Evolutionary conservation across 1,140 invertebrate species (phyloP).

Genomic region (Camponotus vicinus): DNA sequence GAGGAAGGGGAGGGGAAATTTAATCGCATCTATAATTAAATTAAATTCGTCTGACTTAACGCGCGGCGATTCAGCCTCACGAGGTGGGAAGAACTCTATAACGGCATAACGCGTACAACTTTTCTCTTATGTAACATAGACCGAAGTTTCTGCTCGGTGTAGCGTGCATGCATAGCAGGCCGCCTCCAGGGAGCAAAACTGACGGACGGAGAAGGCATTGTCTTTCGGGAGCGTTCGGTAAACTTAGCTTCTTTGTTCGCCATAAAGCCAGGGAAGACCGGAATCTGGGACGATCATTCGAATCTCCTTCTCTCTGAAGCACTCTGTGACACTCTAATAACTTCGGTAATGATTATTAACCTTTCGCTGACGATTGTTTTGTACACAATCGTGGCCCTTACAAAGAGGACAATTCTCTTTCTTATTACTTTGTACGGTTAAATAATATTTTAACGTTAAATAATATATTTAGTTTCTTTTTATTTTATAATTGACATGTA

Average conservation of each 20-base stretch:
- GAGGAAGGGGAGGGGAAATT: not conserved
- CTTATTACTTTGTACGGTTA: not conserved
- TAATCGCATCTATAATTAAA: constrained; percentile 63
- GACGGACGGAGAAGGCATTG: constrained; percentile 57
- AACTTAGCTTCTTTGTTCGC: constrained; percentile 43
- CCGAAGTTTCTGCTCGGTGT: constrained; percentile 76
- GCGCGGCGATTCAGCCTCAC: constrained; percentile 50
- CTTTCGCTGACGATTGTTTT: constrained; percentile 18
- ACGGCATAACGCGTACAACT: constrained; percentile 50
- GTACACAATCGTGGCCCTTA: not conserved
- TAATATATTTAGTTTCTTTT: not conserved
- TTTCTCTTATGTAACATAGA: constrained; percentile 77
- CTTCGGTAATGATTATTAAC: constrained; percentile 31
- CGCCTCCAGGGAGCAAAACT: constrained; percentile 56
- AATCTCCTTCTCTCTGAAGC: constrained; percentile 2
- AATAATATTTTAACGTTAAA: not conserved
- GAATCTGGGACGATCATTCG: not conserved
- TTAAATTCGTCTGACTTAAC: constrained; percentile 68
- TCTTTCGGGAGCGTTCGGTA: constrained; percentile 64
- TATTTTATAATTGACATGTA: not conserved
- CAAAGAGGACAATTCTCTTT: not conserved
- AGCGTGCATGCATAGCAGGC: constrained; percentile 69
- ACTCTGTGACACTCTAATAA: constrained; percentile 26
- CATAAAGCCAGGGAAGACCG: not conserved
- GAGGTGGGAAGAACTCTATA: not conserved